Conservation (phyloP, 2,797 vertebrate species). For the Scolopax bukidnonensis region DNA sequence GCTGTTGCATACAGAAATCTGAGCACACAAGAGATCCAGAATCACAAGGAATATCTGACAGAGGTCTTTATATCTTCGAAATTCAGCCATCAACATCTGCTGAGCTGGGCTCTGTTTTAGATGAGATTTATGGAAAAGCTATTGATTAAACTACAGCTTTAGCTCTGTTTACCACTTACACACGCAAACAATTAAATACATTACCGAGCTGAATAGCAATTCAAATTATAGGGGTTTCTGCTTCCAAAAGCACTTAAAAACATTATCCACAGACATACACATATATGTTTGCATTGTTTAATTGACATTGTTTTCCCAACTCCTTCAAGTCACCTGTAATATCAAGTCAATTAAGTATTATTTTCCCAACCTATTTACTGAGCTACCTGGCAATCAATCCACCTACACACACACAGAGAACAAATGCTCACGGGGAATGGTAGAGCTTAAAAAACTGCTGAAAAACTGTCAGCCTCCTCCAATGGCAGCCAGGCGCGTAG, state of each 20-base stretch:
- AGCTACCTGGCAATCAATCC: constrained; percentile 73
- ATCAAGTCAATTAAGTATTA: constrained; percentile 76
- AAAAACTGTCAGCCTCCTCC: constrained; percentile 62
- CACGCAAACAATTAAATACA: constrained; percentile 47
- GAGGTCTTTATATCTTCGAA: background rate
- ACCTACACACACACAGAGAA: constrained; percentile 61
- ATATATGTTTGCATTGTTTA: constrained; percentile 47
- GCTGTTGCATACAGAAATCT: constrained; percentile 6
- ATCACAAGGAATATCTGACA: constrained; percentile 16
- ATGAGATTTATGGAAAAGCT: constrained; percentile 32
- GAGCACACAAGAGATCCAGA: constrained; percentile 2
- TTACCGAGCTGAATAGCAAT: constrained; percentile 14
- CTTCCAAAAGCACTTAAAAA: constrained; percentile 60
- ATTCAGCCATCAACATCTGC: constrained; percentile 44
- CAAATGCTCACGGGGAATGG: constrained; percentile 53
- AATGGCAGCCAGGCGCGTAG: constrained; percentile 55
- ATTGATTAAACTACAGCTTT: constrained; percentile 48
- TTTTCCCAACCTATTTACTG: constrained; percentile 75
- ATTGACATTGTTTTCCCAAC: constrained; percentile 74
- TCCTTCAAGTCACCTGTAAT: constrained; percentile 71
- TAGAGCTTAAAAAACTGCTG: constrained; percentile 52
- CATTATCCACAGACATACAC: background rate
- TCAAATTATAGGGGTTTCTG: constrained; percentile 37
- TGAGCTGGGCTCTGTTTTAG: background rate
- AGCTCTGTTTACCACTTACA: background rate